phyloP scores from a whole-genome alignment of 2,797 vertebrate species.

The Pogoniulus pusillus region DNA sequence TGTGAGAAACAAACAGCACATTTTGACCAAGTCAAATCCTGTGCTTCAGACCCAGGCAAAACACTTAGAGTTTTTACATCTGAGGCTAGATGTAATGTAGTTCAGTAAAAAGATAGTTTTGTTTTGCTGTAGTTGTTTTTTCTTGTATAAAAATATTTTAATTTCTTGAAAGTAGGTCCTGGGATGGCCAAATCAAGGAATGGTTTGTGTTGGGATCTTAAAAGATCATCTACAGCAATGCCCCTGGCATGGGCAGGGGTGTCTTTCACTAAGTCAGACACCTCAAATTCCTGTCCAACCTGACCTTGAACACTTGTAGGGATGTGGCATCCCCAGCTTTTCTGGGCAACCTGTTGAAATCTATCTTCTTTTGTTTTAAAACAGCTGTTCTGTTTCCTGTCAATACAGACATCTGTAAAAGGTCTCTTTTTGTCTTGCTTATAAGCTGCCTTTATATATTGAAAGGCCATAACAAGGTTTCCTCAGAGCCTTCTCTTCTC shows the following conservation, averaged over 20 bases:
- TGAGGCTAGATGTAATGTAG: not conserved
- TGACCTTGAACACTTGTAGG: not conserved
- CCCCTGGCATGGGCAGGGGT: not conserved
- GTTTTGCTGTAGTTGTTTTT: not conserved
- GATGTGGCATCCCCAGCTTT: not conserved
- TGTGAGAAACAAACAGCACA: not conserved
- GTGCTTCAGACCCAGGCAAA: not conserved
- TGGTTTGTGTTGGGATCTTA: not conserved
- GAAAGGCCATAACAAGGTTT: fast-evolving
- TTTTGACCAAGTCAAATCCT: not conserved
- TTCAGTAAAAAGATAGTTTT: not conserved
- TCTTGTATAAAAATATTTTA: not conserved
- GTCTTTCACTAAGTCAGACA: not conserved
- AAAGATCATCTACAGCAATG: too few relatives aligned
- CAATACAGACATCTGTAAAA: not conserved
- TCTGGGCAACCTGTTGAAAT: not conserved
- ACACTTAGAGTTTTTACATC: not conserved
- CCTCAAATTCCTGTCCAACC: not conserved
- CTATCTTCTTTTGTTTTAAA: not conserved
- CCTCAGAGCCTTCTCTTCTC: not conserved
- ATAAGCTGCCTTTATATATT: too few relatives aligned
- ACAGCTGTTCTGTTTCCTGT: not conserved
- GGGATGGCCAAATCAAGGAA: not conserved
- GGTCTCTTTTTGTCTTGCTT: too few relatives aligned
- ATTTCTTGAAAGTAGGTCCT: not conserved